Percentiles rank a stretch among this genome's conserved stretches.
phyloP scores from a whole-genome alignment of 2,888 invertebrate genomes.

The Pristionchus maxplancki region DNA sequence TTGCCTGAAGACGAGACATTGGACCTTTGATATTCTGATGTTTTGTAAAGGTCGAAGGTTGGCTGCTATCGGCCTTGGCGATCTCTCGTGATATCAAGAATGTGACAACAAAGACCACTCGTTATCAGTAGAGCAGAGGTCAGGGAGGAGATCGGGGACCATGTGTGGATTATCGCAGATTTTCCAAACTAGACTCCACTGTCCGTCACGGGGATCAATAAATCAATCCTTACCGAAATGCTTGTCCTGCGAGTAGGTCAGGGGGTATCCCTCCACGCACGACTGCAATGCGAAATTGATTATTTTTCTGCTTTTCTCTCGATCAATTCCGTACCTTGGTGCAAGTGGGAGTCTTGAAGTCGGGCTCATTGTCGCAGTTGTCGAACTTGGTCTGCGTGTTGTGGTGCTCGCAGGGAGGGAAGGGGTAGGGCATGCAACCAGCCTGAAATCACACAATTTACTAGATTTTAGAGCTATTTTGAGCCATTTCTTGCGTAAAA shows the following conservation, averaged over 20 bases:
- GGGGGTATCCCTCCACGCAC: slow-evolving; percentile 60
- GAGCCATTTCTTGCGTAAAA: too few relatives aligned
- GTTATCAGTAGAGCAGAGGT: slow-evolving; percentile 19
- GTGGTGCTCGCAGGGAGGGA: slow-evolving; percentile 92
- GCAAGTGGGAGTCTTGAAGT: slow-evolving; percentile 57
- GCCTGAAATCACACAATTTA: slow-evolving; percentile 59
- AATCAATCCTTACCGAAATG: slow-evolving; percentile 58
- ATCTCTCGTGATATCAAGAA: background rate
- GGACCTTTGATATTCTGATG: background rate
- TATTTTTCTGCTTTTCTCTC: background rate
- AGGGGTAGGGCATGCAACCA: slow-evolving; percentile 91
- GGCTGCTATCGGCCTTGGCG: background rate
- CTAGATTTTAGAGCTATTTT: too few relatives aligned
- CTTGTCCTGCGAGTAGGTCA: slow-evolving; percentile 60
- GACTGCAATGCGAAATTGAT: background rate
- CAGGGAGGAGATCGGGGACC: background rate
- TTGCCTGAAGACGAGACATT: slow-evolving; percentile 55
- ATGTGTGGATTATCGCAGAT: background rate
- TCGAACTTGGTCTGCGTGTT: slow-evolving; percentile 84
- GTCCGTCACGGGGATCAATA: background rate
- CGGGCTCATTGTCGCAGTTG: slow-evolving; percentile 59
- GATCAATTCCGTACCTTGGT: background rate
- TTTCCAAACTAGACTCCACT: too few relatives aligned
- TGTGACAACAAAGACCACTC: slow-evolving; percentile 36
- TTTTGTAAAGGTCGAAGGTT: background rate